phyloP scores from a whole-genome alignment of 2,113 vertebrate genomes.

The Paratilapia polleni region DNA sequence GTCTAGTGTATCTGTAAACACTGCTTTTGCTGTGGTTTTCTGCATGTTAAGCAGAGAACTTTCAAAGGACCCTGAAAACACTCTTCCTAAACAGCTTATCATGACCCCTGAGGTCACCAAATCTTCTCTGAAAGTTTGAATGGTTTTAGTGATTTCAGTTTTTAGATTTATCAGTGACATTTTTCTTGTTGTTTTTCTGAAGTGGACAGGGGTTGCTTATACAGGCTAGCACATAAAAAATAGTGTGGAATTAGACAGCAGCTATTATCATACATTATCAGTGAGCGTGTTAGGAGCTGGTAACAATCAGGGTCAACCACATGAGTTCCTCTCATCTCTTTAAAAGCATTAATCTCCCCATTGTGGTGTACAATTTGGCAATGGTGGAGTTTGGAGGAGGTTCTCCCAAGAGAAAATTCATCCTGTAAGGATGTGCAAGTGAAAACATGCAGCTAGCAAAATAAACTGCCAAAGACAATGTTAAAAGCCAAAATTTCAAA shows the following conservation, averaged over 20 bases:
- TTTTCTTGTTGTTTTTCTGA: not conserved
- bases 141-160: not conserved
- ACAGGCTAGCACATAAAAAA: not conserved
- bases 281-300: constrained; percentile 1
- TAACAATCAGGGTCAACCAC: constrained; percentile 39
- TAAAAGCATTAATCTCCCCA: constrained; percentile 30
- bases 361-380: constrained; percentile 1
- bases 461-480: not conserved
- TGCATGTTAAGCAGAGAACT: not conserved
- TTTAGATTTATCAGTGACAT: not conserved
- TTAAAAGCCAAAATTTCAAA: constrained; percentile 13
- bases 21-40: not conserved
- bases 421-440: not conserved
- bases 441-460: constrained; percentile 1
- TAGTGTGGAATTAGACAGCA: constrained; percentile 2
- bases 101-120: not conserved
- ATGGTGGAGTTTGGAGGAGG: constrained; percentile 9
- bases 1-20: not conserved
- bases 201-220: not conserved
- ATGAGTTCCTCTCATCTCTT: constrained; percentile 27
- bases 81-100: not conserved
- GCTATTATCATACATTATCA: constrained; percentile 30
- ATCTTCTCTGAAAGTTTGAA: not conserved
- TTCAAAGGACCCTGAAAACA: not conserved
- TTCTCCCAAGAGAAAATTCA: constrained; percentile 14